phyloP scores from a whole-genome alignment of 2,888 invertebrate species.

The Standfussiana lucernea region DNA sequence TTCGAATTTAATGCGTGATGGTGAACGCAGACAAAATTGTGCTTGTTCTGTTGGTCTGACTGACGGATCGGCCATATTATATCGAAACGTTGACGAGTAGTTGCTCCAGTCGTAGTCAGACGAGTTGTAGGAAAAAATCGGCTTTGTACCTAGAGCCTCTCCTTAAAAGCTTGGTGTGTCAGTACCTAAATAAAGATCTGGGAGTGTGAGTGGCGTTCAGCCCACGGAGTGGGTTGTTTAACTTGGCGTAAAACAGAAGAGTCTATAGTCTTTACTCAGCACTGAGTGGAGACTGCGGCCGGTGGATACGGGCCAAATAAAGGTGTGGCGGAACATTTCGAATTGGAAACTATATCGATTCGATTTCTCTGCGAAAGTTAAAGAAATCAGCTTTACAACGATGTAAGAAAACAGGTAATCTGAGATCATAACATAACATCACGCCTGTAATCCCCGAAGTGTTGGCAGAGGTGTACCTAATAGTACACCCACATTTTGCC shows the following conservation, averaged over 20 bases:
- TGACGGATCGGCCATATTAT: too few species aligned
- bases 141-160: not conserved
- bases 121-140: not conserved
- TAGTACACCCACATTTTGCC: not conserved
- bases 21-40: too few species aligned
- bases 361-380: not conserved
- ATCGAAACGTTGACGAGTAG: too few species aligned
- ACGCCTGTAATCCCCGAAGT: not conserved
- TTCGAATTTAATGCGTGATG: too few species aligned
- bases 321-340: not conserved
- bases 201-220: not conserved
- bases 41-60: too few species aligned
- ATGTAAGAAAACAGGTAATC: not conserved
- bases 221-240: not conserved
- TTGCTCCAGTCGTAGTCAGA: too few species aligned
- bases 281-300: not conserved
- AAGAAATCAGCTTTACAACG: not conserved
- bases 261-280: constrained; percentile 4
- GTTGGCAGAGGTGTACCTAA: not conserved
- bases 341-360: not conserved
- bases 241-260: constrained; percentile 3
- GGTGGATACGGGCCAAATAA: constrained; percentile 13
- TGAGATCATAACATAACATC: not conserved
- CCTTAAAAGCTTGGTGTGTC: not conserved
- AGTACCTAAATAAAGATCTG: constrained; percentile 2